phyloP scores from a whole-genome alignment of 2,888 invertebrate genomes.

The Notocelia uddmanniana region DNA sequence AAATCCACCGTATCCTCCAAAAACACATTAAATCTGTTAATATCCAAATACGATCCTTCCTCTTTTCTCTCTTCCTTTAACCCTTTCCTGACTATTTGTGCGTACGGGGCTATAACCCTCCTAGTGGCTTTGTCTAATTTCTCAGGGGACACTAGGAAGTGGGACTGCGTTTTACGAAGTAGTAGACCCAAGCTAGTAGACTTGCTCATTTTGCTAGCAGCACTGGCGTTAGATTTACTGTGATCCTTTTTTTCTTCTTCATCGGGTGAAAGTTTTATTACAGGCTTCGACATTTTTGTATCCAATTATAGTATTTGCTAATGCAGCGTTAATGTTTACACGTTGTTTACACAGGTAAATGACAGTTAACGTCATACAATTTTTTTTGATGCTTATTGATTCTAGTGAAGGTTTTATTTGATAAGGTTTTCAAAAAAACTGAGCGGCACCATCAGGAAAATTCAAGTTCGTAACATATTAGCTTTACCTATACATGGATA shows the following conservation, averaged over 20 bases:
- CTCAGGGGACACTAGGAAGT: slow-evolving; percentile 76
- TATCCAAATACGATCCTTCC: slow-evolving; percentile 71
- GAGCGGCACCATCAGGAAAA: neutral
- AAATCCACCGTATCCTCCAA: slow-evolving; percentile 86
- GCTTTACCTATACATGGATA: too few species aligned
- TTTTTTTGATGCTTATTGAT: neutral
- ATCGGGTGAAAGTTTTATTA: neutral
- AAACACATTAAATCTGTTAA: slow-evolving; percentile 79
- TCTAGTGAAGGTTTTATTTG: neutral
- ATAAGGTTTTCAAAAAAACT: neutral
- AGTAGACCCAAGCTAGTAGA: slow-evolving; percentile 10
- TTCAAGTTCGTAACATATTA: too few species aligned
- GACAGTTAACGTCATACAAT: neutral
- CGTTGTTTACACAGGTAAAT: slow-evolving; percentile 2
- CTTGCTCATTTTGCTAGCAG: neutral
- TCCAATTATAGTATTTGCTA: neutral
- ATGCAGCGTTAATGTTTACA: neutral
- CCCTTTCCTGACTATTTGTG: slow-evolving; percentile 77
- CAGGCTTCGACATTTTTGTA: neutral
- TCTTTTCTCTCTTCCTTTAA: slow-evolving; percentile 68
- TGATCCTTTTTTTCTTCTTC: slow-evolving; percentile 2
- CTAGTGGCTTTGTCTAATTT: slow-evolving; percentile 83
- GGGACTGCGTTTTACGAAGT: slow-evolving; percentile 68
- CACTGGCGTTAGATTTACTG: neutral
- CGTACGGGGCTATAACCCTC: slow-evolving; percentile 87